These are phyloP conservation scores for Onchidella celtica DNA, from an alignment of 2,888 invertebrate genomes.

Conservation along the genomic window DNA sequence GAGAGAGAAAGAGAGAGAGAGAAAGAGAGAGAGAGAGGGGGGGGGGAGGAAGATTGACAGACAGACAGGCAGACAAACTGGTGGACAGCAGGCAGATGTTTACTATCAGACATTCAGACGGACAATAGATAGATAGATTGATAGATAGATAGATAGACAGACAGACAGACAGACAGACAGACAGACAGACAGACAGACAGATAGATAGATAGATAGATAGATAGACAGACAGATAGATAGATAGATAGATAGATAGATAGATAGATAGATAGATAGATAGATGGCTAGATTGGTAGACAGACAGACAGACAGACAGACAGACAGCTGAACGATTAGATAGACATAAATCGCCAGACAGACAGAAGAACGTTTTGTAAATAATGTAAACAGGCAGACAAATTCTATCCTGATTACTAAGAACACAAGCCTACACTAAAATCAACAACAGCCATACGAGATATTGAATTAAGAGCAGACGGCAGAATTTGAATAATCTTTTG, in stretches of 20 bases:
- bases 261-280: no score
- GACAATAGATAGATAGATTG: neutral
- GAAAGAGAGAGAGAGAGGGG: conserved; percentile 25
- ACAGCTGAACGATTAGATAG: no score
- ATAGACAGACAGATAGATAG: neutral
- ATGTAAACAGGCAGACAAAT: no score
- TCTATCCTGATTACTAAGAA: no score
- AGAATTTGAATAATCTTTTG: no score
- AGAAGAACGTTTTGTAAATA: no score
- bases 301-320: no score
- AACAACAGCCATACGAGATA: no score
- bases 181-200: neutral
- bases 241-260: neutral
- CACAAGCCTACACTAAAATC: no score
- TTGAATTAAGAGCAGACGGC: no score
- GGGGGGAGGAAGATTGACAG: conserved; percentile 16
- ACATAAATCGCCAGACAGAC: no score
- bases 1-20: conserved; percentile 39
- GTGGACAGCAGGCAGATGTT: neutral
- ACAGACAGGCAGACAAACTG: neutral
- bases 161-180: conserved; percentile 36
- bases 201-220: neutral
- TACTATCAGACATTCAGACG: conserved; percentile 30
- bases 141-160: conserved; percentile 28
- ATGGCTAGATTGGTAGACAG: no score